Evolutionary conservation across 2,888 invertebrate genomes (phyloP).

Genomic region (Lycophotia porphyrea): DNA sequence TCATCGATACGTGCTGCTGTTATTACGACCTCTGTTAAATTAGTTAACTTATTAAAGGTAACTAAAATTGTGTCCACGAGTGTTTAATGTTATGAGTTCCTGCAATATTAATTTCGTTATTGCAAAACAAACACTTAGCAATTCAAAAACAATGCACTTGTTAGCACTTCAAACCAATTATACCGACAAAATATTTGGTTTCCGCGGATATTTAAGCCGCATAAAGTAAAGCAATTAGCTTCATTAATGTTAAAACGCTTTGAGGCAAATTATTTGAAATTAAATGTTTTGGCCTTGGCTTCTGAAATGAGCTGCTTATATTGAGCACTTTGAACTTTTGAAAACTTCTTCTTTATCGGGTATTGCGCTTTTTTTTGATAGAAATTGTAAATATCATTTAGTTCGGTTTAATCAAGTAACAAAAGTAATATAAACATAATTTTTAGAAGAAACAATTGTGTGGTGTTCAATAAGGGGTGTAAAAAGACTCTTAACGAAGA

Average conservation of each 20-base stretch:
- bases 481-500: too few relatives aligned
- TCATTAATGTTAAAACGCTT: slow-evolving; percentile 31
- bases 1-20: background rate
- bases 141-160: slow-evolving; percentile 35
- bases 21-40: background rate
- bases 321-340: background rate
- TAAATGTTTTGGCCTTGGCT: slow-evolving; percentile 16
- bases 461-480: too few relatives aligned
- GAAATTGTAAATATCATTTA: background rate
- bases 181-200: slow-evolving; percentile 28
- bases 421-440: background rate
- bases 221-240: slow-evolving; percentile 35
- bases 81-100: background rate
- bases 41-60: background rate
- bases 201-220: slow-evolving; percentile 29
- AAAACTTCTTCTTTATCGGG: background rate
- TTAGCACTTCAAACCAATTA: slow-evolving; percentile 36
- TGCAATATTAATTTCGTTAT: slow-evolving; percentile 16
- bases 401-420: background rate
- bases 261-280: slow-evolving; percentile 17
- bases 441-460: background rate
- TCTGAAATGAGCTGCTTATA: background rate
- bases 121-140: slow-evolving; percentile 13
- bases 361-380: background rate
- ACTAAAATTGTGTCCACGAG: background rate